Evolutionary conservation across 1,140 invertebrate genomes (phyloP), one percentile per base, ranked within the genome.

Genomic region (Antheraea pernyi): DNA sequence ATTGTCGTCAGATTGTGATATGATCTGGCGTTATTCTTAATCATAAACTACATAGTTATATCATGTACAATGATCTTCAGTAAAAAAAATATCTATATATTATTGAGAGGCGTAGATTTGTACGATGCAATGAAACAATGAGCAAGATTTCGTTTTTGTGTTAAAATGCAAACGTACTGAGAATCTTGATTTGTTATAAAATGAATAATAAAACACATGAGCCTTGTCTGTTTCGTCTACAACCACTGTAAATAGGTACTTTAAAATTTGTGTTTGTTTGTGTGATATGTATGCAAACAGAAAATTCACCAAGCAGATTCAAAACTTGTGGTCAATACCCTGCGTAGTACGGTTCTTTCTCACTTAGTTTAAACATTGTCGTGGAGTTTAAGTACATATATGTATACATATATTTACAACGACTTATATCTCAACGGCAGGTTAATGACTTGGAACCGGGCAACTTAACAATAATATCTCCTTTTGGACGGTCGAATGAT

Each of bases 291-390:
- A 53, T 53, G 46, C 46, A 53, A 53, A 53, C 46, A 53, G 16
- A 53, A 16, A 13, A n/a, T 53, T 53, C 59, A 71, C 22, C 46
- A 62, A 71, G 67, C 65, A 36, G 59, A 22, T 60, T 59, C 70
- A 59, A 66, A 68, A 65, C 65, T 58, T 60, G 48, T 74, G 76
- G 76, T 74, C 76, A 77, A 74, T 77, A 77, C 72, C 76, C 76
- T 68, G 11, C 46, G 0, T 53, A 53, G 6, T 53, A 53, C 46
- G 46, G 16, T 53, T n/a, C 46, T 42, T 53, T n/a, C 11, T 13
- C 46, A 53, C 46, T 53, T 53, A n/a, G 11, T 7, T 53, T 53
- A 16, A 53, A 53, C 6, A 53, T 13, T 53, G 46, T 53, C 46
- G 16, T 53, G 46, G 16, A 16, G 46, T 2, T 16, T 53, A 53